phyloP scores from a whole-genome alignment of 2,113 vertebrate genomes.

The Pteropus alecto region DNA sequence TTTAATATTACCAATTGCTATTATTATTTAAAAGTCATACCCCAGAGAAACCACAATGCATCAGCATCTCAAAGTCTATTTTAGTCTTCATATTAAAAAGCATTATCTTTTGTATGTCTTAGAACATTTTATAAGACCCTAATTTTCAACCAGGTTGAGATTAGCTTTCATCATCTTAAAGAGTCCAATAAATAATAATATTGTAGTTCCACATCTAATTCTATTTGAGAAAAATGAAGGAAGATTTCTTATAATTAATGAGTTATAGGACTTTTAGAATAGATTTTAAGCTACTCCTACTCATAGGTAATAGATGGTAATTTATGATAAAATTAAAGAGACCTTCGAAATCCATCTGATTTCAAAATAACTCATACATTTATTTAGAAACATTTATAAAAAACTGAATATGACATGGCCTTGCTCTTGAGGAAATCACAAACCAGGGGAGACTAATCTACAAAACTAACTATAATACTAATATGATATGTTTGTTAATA shows the following conservation, averaged over 20 bases:
- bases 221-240: background rate
- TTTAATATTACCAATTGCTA: background rate
- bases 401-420: background rate
- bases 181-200: background rate
- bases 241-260: background rate
- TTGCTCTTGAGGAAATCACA: slow-evolving; percentile 19
- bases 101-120: background rate
- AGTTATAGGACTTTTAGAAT: background rate
- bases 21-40: background rate
- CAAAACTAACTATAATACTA: background rate
- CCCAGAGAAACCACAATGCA: background rate
- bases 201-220: background rate
- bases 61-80: background rate
- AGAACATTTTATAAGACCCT: background rate
- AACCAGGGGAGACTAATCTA: background rate
- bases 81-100: background rate
- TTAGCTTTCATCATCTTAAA: background rate
- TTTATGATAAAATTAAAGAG: background rate
- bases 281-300: background rate
- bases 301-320: background rate
- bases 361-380: slow-evolving; percentile 10
- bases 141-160: background rate
- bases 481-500: background rate
- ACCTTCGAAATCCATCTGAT: background rate
- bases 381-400: slow-evolving; percentile 4